Percentiles rank a stretch among this genome's conserved stretches.
Evolutionary conservation across 2,888 invertebrate species (phyloP).

Genomic region (Dorcus parallelipipedus): DNA sequence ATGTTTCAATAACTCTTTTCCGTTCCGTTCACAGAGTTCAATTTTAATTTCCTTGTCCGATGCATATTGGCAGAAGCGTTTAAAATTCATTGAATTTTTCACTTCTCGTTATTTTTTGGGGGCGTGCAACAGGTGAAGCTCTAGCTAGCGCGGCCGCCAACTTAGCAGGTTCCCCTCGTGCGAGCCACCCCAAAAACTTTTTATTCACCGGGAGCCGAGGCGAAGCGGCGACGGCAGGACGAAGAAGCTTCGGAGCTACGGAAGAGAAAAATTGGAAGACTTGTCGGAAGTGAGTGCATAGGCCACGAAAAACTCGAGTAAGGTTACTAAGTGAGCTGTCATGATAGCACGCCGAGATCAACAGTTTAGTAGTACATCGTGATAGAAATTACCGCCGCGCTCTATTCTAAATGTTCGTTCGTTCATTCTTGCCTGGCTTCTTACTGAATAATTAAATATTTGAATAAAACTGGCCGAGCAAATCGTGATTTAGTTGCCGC

Average conservation of each 20-base stretch:
- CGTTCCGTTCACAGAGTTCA: slow-evolving; percentile 10
- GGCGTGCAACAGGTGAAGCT: slow-evolving; percentile 36
- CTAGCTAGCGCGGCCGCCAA: slow-evolving; percentile 6
- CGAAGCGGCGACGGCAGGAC: slow-evolving; percentile 19
- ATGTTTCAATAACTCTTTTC: slow-evolving; percentile 10
- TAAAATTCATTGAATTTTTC: slow-evolving; percentile 46
- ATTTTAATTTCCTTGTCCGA: slow-evolving; percentile 10
- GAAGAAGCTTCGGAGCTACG: slow-evolving; percentile 27
- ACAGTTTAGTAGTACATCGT: slow-evolving; percentile 8
- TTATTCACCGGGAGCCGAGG: slow-evolving; percentile 26
- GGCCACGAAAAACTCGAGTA: slow-evolving; percentile 42
- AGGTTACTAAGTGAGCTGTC: slow-evolving; percentile 42
- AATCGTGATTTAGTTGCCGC: not conserved
- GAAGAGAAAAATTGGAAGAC: slow-evolving; percentile 46
- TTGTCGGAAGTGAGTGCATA: slow-evolving; percentile 43
- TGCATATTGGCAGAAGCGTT: slow-evolving; percentile 30
- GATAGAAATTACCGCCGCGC: not conserved
- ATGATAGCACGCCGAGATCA: slow-evolving; percentile 15
- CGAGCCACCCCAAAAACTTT: slow-evolving; percentile 29
- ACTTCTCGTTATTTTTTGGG: slow-evolving; percentile 35
- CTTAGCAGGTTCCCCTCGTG: slow-evolving; percentile 24
- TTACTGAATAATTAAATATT: not conserved
- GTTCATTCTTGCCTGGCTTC: not conserved
- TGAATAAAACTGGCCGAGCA: not conserved
- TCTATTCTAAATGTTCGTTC: not conserved